Conservation (phyloP, 2,888 invertebrate genomes). For the Poecilus cupreus region DNA sequence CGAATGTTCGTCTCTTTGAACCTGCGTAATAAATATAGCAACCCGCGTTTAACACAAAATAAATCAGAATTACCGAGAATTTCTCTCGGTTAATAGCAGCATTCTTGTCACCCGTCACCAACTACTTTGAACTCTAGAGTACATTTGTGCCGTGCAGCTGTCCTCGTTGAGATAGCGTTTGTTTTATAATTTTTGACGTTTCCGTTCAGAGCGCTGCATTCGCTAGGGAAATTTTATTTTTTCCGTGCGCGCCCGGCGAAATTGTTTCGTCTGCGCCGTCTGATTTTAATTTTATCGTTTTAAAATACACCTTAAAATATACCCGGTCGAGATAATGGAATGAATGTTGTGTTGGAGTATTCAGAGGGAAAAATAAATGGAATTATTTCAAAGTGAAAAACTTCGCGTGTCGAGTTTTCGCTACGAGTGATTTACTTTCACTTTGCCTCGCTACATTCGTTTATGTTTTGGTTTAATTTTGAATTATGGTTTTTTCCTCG, state of each 20-base stretch:
- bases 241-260: constrained; percentile 43
- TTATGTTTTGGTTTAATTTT: constrained; percentile 36
- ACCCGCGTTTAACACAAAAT: background rate
- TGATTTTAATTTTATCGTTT: constrained; percentile 58
- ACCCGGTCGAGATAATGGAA: constrained; percentile 7
- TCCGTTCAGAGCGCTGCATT: constrained; percentile 52
- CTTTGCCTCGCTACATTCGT: constrained; percentile 53
- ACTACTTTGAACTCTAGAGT: constrained; percentile 29
- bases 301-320: constrained; percentile 42
- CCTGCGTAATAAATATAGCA: background rate
- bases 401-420: constrained; percentile 38
- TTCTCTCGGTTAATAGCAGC: background rate
- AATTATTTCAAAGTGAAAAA: constrained; percentile 18
- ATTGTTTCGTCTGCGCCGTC: constrained; percentile 56
- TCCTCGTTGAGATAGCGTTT: constrained; percentile 55
- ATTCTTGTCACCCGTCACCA: constrained; percentile 10
- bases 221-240: constrained; percentile 51
- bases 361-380: constrained; percentile 27
- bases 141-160: constrained; percentile 49
- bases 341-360: background rate
- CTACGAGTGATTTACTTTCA: constrained; percentile 55
- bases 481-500: background rate
- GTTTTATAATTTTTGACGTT: constrained; percentile 59
- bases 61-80: constrained; percentile 7
- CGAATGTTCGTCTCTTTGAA: constrained; percentile 25